phyloP scores from a whole-genome alignment of 2,888 invertebrate genomes.

The Pantelozetes paolii region DNA sequence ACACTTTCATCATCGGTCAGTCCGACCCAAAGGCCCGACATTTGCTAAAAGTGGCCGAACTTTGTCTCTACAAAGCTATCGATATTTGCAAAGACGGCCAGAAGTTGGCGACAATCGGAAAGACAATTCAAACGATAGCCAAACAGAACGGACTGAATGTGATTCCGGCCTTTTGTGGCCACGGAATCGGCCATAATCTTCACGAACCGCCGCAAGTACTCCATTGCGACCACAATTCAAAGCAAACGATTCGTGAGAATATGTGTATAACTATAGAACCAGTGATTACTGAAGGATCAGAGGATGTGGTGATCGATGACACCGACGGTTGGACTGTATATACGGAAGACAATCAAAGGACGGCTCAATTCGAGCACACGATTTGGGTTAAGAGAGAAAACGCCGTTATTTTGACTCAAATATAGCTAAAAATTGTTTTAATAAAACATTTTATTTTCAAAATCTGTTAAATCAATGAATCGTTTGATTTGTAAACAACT shows the following conservation, averaged over 20 bases:
- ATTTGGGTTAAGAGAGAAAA: conserved; percentile 74
- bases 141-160: conserved; percentile 62
- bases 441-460: too few species aligned
- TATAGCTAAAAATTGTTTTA: neutral
- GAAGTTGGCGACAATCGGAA: conserved; percentile 49
- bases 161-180: conserved; percentile 77
- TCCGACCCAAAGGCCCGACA: conserved; percentile 60
- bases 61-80: conserved; percentile 64
- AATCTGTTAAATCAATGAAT: too few species aligned
- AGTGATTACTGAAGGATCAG: conserved; percentile 63
- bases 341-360: conserved; percentile 71
- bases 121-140: conserved; percentile 56
- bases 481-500: too few species aligned
- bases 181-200: conserved; percentile 87
- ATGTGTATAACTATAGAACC: conserved; percentile 96
- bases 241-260: conserved; percentile 71
- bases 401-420: conserved; percentile 68
- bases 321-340: conserved; percentile 91
- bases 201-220: conserved; percentile 87
- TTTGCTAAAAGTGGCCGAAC: conserved; percentile 60
- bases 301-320: conserved; percentile 60
- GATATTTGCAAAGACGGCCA: conserved; percentile 59
- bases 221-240: conserved; percentile 66
- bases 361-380: conserved; percentile 89
- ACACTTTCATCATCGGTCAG: conserved; percentile 76